Base-by-base conservation (phyloP, 1,140 invertebrate species). In the Ceratina calcarata region DNA sequence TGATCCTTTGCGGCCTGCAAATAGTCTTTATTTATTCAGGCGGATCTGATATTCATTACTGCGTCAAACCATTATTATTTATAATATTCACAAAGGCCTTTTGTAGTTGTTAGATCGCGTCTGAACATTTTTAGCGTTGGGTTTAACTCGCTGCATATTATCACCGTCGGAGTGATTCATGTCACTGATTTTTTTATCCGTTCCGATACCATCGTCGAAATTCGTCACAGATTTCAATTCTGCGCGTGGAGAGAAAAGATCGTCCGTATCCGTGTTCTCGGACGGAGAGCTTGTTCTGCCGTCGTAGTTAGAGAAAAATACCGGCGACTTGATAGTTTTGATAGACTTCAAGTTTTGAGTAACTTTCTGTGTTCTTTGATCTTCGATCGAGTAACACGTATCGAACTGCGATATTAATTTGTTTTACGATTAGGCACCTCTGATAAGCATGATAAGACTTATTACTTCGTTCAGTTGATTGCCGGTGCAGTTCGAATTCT, bases 1-100 rank as follows among this genome's bases (percentile, higher is more conserved):
- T 85, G 53, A 80, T 78, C 18, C 76, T 76, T 16, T 78, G 70
- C 6, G 78, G 81, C 3, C 84, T 85, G 57, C 4, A n/a, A 37
- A 62, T 51, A 27, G 15, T 68, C 8, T 57, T 57, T 16, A 57
- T n/a, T 18, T 16, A 57, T 57, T n/a, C n/a, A 45, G 10, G 10
- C 8, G 37, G 37, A 45, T 45, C 37, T 45, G 7, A 6, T 10
- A 45, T 10, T 45, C 37, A 10, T 45, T 10, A 45, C 10, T 45
- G 3, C 37, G 27, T 32, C 27, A 32, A 45, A 55, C 10, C 18
- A 8, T 71, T 27, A 53, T 18, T n/a, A n/a, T 53, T 13, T 2
- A 6, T 10, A 3, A 4, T 0, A 62, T 69, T 73, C 3, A 84
- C 73, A 73, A 64, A 13, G 71, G 60, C 69, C 61, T 20, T 62